Percentiles rank a stretch among this genome's conserved stretches.
phyloP scores from a whole-genome alignment of 2,888 invertebrate species.

The Epistrophella euchroma region DNA sequence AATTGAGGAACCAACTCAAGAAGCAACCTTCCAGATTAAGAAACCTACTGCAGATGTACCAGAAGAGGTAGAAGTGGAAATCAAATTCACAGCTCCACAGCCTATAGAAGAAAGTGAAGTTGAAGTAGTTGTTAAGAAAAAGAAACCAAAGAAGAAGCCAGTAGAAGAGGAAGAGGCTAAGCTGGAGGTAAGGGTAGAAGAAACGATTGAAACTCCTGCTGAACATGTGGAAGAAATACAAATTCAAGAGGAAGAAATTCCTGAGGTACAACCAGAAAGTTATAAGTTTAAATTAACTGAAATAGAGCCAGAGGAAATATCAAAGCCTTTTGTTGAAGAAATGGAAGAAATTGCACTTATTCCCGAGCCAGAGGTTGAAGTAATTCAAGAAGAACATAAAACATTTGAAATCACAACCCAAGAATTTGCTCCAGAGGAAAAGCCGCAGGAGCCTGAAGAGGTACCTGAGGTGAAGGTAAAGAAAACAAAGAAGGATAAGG shows the following conservation, averaged over 20 bases:
- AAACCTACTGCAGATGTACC: constrained; percentile 78
- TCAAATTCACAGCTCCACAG: constrained; percentile 78
- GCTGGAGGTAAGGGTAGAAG: constrained; percentile 77
- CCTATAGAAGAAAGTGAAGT: constrained; percentile 68
- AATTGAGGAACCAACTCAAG: constrained; percentile 78
- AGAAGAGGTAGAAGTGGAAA: constrained; percentile 81
- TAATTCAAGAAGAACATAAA: constrained; percentile 77
- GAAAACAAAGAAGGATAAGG: constrained; percentile 76
- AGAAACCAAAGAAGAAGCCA: constrained; percentile 81
- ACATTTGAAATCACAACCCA: constrained; percentile 79
- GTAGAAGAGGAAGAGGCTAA: constrained; percentile 77
- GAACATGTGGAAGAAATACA: constrained; percentile 76
- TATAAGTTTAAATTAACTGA: constrained; percentile 79
- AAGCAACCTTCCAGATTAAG: constrained; percentile 62
- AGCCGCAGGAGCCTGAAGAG: constrained; percentile 75
- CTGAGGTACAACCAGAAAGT: constrained; percentile 66
- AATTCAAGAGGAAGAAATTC: constrained; percentile 68
- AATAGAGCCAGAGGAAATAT: constrained; percentile 78
- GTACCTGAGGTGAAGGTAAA: constrained; percentile 78
- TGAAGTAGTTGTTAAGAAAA: constrained; percentile 77
- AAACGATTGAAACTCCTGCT: constrained; percentile 74
- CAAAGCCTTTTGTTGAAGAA: constrained; percentile 77
- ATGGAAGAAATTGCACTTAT: constrained; percentile 70
- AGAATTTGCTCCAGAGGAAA: constrained; percentile 77
- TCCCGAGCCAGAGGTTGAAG: constrained; percentile 71